Evolutionary conservation across 2,797 vertebrate species (phyloP), one percentile per base, ranked within the genome.

Genomic region (Chlorospingus flavigularis): DNA sequence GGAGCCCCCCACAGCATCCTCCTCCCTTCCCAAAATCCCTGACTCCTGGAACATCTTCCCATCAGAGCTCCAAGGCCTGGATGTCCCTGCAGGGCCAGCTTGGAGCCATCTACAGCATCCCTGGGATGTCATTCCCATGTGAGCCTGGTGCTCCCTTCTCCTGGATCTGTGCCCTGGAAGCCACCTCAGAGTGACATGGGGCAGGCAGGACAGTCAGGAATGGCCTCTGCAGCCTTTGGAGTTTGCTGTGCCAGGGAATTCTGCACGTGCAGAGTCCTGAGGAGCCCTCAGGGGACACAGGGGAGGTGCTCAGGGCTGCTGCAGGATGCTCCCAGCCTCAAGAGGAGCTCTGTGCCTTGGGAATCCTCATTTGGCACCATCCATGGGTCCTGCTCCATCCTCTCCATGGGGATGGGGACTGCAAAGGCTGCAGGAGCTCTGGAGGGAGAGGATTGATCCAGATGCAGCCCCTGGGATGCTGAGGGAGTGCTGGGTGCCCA

Each of bases 101-200:
- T 13, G 45, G 73, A 30, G 5, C 26, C n/a, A 6, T 18, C 37
- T 43, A 28, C 76, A 71, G 58, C 79, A 53, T 25, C 58, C 54
- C 33, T 2, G 0, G 2, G n/a, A 9, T 8, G 7, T 6, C 2
- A 0, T 60, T 51, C 72, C 79, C 51, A 1, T 0, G 31, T 2
- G 25, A 72, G 33, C 48, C 2, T 1, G 13, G 6, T 10, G 13
- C 18, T 75, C 75, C 62, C 23, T 88, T 39, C 54, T 86, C 40
- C 71, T 6, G 21, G 40, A 39, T 31, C 68, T 53, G 20, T 6
- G 0, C 39, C 58, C 7, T 4, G 42, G 53, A 5, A 68, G 24
- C 35, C 77, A 14, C 45, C 31, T 25, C 0, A 1, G 2, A 39
- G 75, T 16, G 19, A 35, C 78, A 25, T 1, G 0, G 80, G 18